Percentiles rank a stretch among this genome's conserved stretches.
Evolutionary conservation across 1,140 invertebrate species (phyloP).

Genomic region (Diorhabda elongata): DNA sequence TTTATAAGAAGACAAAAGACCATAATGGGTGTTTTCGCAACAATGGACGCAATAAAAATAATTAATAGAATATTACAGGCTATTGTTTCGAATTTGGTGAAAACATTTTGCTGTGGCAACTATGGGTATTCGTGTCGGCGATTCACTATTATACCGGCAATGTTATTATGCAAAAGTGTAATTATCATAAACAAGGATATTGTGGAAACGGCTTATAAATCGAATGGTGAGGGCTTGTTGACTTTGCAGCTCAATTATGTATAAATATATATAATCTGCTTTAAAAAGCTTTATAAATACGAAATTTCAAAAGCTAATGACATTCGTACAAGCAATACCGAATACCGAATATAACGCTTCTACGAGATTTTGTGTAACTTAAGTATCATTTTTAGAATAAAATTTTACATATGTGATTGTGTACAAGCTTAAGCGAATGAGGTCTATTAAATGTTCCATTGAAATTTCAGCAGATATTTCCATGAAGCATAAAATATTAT

Average conservation of each 20-base stretch:
- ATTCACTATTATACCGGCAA: background rate
- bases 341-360: no score
- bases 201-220: conserved; percentile 5
- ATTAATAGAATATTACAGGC: conserved; percentile 28
- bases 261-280: no score
- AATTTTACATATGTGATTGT: no score
- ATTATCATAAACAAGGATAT: conserved; percentile 17
- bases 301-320: no score
- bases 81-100: conserved; percentile 27
- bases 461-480: no score
- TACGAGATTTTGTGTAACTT: no score
- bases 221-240: background rate
- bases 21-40: conserved; percentile 26
- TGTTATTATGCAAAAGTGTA: conserved; percentile 20
- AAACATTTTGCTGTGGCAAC: conserved; percentile 16
- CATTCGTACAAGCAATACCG: no score
- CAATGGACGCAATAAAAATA: conserved; percentile 27
- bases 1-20: conserved; percentile 25
- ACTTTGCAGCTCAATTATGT: background rate
- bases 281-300: no score
- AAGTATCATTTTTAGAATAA: no score
- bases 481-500: no score
- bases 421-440: no score
- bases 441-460: no score
- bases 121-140: conserved; percentile 14